Evolutionary conservation across 2,113 vertebrate genomes (phyloP).

Genomic region (Ciconia stormi): DNA sequence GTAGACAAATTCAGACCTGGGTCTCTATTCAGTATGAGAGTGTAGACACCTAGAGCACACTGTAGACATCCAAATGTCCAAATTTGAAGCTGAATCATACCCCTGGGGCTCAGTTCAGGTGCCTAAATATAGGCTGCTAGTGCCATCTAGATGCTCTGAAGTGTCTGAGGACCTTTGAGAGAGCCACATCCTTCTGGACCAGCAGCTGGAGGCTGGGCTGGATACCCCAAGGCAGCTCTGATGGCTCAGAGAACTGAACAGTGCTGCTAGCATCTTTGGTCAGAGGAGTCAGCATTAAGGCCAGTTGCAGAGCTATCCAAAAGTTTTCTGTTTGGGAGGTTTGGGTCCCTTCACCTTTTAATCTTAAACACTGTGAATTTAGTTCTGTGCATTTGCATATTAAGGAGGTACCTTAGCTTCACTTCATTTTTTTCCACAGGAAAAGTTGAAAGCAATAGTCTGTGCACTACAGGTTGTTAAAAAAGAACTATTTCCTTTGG

Average conservation of each 20-base stretch:
- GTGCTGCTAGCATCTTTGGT: not conserved
- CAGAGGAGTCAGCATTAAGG: not conserved
- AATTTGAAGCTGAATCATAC: not conserved
- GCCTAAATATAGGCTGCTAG: not conserved
- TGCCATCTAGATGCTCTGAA: slow-evolving; percentile 23
- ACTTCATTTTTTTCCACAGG: not conserved
- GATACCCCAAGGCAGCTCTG: not conserved
- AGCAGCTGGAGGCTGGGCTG: not conserved
- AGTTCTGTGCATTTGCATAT: not conserved
- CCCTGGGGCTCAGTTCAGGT: not conserved
- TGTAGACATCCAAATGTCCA: not conserved
- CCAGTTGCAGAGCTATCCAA: not conserved
- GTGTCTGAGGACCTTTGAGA: not conserved
- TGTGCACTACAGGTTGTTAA: not conserved
- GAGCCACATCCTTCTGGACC: not conserved
- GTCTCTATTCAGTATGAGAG: not conserved
- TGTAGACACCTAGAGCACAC: not conserved
- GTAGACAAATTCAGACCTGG: not conserved
- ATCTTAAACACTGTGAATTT: not conserved
- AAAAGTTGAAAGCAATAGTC: not conserved
- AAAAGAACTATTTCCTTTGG: not conserved
- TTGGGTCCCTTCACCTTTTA: not conserved
- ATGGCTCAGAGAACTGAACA: not conserved
- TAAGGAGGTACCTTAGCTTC: not conserved
- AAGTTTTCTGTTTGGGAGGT: not conserved